phyloP scores from a whole-genome alignment of 2,888 invertebrate genomes.

The Coronaproctus castanopsis region DNA sequence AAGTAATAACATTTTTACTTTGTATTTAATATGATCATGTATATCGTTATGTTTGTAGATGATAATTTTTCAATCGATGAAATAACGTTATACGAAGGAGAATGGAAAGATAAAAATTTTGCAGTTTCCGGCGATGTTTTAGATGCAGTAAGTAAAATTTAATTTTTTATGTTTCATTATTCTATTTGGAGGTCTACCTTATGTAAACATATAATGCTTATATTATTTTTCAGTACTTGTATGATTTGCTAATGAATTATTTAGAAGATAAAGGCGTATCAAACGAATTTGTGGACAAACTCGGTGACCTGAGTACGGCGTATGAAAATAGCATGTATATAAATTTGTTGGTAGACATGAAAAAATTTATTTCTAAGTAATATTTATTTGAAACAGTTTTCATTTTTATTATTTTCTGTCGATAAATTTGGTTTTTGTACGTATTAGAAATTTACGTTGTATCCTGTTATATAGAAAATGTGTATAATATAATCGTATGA shows the following conservation, averaged over 20 bases:
- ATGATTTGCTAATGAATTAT: constrained; percentile 82
- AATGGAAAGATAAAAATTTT: constrained; percentile 68
- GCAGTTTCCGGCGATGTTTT: constrained; percentile 84
- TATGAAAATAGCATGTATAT: constrained; percentile 89
- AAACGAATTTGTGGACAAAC: constrained; percentile 75
- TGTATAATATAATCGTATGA: too few species aligned
- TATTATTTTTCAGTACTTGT: constrained; percentile 51
- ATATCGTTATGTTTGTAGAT: too few species aligned
- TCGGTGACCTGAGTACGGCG: constrained; percentile 69
- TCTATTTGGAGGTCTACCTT: too few species aligned
- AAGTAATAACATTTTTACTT: too few species aligned
- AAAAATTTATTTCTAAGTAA: constrained; percentile 38
- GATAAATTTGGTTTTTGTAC: too few species aligned
- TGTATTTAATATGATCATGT: too few species aligned
- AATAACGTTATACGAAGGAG: constrained; percentile 68
- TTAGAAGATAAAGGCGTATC: constrained; percentile 89
- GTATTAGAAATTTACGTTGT: too few species aligned
- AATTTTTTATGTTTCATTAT: constrained; percentile 3
- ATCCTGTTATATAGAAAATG: too few species aligned
- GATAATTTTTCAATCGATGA: constrained; percentile 88
- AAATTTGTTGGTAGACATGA: constrained; percentile 62
- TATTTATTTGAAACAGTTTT: too few species aligned
- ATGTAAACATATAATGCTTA: background rate
- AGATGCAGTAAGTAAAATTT: constrained; percentile 54
- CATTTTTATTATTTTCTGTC: too few species aligned